phyloP scores from a whole-genome alignment of 2,113 vertebrate genomes.

The Mirza zaza region DNA sequence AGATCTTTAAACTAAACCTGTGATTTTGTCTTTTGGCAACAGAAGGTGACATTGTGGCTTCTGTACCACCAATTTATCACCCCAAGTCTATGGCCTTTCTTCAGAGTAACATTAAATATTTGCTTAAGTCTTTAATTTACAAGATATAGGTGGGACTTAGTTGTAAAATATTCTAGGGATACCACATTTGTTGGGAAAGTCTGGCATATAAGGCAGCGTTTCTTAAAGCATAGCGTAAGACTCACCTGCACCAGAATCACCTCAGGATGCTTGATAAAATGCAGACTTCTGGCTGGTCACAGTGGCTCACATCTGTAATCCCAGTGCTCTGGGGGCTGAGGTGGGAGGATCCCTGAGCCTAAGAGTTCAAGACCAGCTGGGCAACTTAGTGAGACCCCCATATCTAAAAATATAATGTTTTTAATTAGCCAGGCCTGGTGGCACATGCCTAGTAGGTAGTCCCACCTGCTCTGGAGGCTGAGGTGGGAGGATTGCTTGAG shows the following conservation, averaged over 20 bases:
- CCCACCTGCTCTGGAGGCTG: no score
- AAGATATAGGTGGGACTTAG: neutral
- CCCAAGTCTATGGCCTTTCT: neutral
- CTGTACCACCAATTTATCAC: neutral
- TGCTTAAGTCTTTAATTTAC: neutral
- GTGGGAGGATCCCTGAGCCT: no score
- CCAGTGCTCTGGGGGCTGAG: no score
- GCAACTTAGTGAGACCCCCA: no score
- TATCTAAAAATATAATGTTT: no score
- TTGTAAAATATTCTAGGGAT: neutral
- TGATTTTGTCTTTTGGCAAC: no score
- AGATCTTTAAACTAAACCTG: neutral
- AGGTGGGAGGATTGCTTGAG: no score
- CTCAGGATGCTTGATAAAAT: neutral
- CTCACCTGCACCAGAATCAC: neutral
- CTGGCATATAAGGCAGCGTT: neutral
- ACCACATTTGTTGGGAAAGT: neutral
- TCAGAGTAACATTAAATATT: constrained; percentile 4
- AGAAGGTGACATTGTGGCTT: neutral
- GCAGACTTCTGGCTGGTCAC: neutral
- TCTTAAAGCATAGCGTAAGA: neutral
- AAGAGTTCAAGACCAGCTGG: no score
- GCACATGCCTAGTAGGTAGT: no score
- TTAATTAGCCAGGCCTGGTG: no score
- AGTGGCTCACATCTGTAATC: no score